phyloP scores from a whole-genome alignment of 2,113 vertebrate species.

The Lates calcarifer region DNA sequence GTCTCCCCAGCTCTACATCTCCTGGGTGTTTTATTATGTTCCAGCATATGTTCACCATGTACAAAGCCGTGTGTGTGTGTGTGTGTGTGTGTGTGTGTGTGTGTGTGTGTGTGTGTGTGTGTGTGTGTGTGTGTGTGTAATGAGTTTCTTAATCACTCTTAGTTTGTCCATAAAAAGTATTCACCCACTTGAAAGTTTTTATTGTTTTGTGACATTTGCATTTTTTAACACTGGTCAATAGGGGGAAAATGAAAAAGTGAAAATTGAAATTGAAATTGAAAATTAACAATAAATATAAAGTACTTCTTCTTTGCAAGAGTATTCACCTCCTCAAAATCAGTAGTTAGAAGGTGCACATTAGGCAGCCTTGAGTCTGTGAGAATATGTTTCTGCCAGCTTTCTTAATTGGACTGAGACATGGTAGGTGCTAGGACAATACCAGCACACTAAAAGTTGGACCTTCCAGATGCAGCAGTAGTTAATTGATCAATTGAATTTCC shows the following conservation, averaged over 20 bases:
- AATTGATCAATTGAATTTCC: too few relatives aligned
- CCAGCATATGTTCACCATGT: slow-evolving; percentile 30
- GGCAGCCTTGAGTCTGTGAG: background rate
- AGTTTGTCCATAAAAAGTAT: too few relatives aligned
- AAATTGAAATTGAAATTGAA: background rate
- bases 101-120: background rate
- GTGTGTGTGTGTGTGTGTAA: background rate
- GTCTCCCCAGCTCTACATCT: slow-evolving; percentile 53
- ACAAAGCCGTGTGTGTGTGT: slow-evolving; percentile 16
- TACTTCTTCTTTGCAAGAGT: background rate
- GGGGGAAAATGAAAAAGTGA: background rate
- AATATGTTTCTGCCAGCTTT: background rate
- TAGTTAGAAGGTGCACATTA: background rate
- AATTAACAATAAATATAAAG: background rate
- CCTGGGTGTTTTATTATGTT: slow-evolving; percentile 50
- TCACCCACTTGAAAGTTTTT: background rate
- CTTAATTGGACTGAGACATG: background rate
- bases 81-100: slow-evolving; percentile 24
- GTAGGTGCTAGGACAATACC: background rate
- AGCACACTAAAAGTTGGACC: too few relatives aligned
- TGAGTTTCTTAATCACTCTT: background rate
- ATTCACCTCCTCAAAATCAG: background rate
- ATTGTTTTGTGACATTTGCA: background rate
- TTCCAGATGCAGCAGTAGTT: background rate
- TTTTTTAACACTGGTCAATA: background rate